These are phyloP conservation scores for Anarhynchus alexandrinus DNA, from an alignment of 2,113 vertebrate genomes.

Conservation along the genomic window DNA sequence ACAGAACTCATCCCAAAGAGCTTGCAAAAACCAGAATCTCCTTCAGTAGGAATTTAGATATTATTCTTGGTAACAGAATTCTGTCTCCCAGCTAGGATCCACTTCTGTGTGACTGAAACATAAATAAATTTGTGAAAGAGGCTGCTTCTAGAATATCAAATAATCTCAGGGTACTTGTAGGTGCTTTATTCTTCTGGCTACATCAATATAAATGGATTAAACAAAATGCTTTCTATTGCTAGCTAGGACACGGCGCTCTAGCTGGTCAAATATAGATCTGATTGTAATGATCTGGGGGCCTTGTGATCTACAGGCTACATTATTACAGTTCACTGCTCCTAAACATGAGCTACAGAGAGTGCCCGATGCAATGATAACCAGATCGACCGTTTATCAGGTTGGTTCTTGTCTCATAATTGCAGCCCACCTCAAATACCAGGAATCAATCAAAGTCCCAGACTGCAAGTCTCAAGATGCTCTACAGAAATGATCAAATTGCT, in stretches of 20 bases:
- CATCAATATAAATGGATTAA: slow-evolving; percentile 32
- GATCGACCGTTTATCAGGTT: background rate
- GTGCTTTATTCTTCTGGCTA: background rate
- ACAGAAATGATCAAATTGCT: background rate
- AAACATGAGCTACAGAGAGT: background rate
- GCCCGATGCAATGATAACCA: background rate
- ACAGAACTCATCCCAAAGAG: background rate
- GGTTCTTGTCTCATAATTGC: background rate
- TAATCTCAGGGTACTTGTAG: background rate
- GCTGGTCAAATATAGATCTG: background rate
- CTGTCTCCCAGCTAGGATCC: background rate
- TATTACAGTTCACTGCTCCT: background rate
- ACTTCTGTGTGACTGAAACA: background rate
- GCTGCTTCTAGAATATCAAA: background rate
- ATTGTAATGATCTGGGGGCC: background rate
- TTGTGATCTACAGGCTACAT: background rate
- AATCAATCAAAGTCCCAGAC: background rate
- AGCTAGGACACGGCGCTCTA: background rate
- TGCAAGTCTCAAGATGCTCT: background rate
- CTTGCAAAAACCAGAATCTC: background rate
- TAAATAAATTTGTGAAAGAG: background rate
- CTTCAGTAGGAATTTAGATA: background rate
- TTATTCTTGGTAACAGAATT: background rate
- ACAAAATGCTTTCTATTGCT: slow-evolving; percentile 18
- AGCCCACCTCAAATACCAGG: background rate